Percentiles rank a stretch among this genome's conserved stretches.
Evolutionary conservation across 2,888 invertebrate genomes (phyloP).

Genomic region (Lymantria dispar): DNA sequence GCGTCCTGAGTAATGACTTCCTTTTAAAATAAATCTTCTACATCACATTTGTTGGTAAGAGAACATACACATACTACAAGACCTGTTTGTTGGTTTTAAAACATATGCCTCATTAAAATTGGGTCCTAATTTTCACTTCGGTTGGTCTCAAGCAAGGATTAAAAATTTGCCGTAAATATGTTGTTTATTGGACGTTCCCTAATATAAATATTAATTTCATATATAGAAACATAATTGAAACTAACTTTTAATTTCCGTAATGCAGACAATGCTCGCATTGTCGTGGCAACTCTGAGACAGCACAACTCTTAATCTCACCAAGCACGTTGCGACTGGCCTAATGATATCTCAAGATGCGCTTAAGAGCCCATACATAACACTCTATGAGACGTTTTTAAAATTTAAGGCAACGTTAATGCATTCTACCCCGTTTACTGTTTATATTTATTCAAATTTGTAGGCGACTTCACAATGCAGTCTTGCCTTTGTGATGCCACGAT

Average conservation of each 20-base stretch:
- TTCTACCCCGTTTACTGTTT: conserved; percentile 74
- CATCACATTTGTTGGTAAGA: no score
- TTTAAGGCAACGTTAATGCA: conserved; percentile 79
- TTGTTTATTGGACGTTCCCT: no score
- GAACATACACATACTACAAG: no score
- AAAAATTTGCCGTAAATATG: no score
- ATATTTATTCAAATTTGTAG: conserved; percentile 80
- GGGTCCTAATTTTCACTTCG: no score
- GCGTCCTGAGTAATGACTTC: no score
- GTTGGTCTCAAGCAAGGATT: no score
- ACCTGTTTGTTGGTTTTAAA: no score
- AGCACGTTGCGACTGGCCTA: conserved; percentile 66
- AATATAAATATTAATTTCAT: conserved; percentile 18
- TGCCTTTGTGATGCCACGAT: conserved; percentile 62
- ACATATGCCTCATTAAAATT: no score
- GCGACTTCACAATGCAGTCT: conserved; percentile 61
- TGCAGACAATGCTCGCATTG: conserved; percentile 49
- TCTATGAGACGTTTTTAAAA: conserved; percentile 81
- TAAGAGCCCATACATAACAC: conserved; percentile 79
- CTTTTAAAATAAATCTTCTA: no score
- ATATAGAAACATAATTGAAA: conserved; percentile 28
- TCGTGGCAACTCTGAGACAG: conserved; percentile 52
- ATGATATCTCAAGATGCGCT: conserved; percentile 79
- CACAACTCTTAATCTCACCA: conserved; percentile 72
- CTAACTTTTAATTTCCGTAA: conserved; percentile 51